Evolutionary conservation across 2,888 invertebrate genomes (phyloP).

Genomic region (Acrobasis repandana): DNA sequence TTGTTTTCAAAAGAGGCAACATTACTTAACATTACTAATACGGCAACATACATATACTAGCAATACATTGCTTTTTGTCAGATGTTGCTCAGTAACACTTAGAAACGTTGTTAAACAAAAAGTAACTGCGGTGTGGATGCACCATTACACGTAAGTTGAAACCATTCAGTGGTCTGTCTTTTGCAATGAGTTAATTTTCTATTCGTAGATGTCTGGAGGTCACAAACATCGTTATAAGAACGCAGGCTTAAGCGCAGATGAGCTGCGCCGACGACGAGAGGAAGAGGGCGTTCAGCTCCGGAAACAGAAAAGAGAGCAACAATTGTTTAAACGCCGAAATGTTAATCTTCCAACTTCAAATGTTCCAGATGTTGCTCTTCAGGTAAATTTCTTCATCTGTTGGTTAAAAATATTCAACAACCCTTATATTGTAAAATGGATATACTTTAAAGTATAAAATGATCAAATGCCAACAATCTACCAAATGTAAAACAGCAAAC

Average conservation of each 20-base stretch:
- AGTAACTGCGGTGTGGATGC: too few species aligned
- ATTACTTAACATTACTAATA: too few species aligned
- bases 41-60: too few species aligned
- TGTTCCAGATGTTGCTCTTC: slow-evolving; percentile 63
- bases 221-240: slow-evolving; percentile 98
- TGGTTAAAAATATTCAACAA: too few species aligned
- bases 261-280: slow-evolving; percentile 94
- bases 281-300: slow-evolving; percentile 98
- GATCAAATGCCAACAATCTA: too few species aligned
- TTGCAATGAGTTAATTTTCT: not conserved
- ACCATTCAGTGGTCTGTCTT: not conserved
- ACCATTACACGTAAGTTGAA: not conserved
- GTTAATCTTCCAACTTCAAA: slow-evolving; percentile 81
- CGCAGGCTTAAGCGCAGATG: slow-evolving; percentile 94
- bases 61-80: too few species aligned
- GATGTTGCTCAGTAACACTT: too few species aligned
- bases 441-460: too few species aligned
- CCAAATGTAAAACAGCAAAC: too few species aligned
- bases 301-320: slow-evolving; percentile 97
- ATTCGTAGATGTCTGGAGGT: slow-evolving; percentile 89
- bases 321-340: slow-evolving; percentile 95
- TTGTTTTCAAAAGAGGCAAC: too few species aligned
- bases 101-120: too few species aligned
- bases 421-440: too few species aligned
- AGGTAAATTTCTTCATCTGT: slow-evolving; percentile 54